phyloP scores from a whole-genome alignment of 2,888 invertebrate species.

The Micropterix aruncella region DNA sequence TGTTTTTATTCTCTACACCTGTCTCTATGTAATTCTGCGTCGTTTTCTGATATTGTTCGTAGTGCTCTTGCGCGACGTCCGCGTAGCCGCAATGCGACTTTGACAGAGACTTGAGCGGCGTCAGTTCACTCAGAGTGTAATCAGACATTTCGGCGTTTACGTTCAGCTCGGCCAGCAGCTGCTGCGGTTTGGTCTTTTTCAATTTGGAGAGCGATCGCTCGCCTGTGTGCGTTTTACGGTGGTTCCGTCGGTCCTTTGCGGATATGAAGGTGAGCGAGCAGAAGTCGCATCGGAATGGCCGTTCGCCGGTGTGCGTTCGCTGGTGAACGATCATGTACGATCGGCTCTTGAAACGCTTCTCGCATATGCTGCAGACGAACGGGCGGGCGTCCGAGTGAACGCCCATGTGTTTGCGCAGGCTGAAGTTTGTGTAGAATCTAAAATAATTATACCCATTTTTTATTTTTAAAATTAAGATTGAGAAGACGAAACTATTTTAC shows the following conservation, averaged over 20 bases:
- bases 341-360: conserved; percentile 23
- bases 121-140: background rate
- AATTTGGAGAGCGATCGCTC: conserved; percentile 19
- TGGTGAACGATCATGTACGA: conserved; percentile 25
- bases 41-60: background rate
- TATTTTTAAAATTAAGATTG: too few relatives aligned
- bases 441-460: background rate
- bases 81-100: background rate
- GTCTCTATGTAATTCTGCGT: background rate
- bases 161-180: background rate
- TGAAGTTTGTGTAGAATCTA: conserved; percentile 23
- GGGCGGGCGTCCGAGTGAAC: conserved; percentile 10
- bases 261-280: conserved; percentile 28
- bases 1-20: background rate
- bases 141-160: background rate
- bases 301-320: conserved; percentile 29
- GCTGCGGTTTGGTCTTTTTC: background rate
- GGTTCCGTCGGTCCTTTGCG: conserved; percentile 25
- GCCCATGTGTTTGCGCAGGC: conserved; percentile 10
- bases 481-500: too few relatives aligned
- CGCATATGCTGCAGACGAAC: conserved; percentile 28
- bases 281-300: conserved; percentile 23
- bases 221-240: conserved; percentile 29
- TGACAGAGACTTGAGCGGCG: background rate
- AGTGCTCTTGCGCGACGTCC: background rate